Conservation (phyloP, 2,797 vertebrate genomes). For the Fistularia commersonii region DNA sequence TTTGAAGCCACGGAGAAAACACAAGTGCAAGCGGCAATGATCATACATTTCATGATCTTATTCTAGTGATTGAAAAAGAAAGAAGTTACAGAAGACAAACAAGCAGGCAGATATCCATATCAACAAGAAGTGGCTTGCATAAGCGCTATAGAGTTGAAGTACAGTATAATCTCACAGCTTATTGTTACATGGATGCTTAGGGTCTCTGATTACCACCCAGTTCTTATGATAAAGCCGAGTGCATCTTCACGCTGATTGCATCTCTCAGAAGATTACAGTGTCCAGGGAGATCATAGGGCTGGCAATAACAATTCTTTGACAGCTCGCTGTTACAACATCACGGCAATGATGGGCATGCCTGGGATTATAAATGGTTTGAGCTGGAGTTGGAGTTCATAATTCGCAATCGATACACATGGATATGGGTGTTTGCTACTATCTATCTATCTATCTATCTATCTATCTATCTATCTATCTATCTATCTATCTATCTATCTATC, state of each 20-base stretch:
- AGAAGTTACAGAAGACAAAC: slow-evolving; percentile 19
- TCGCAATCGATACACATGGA: not conserved
- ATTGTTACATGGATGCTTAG: slow-evolving; percentile 28
- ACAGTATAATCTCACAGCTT: slow-evolving; percentile 21
- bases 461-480: no score
- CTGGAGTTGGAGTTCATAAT: no score
- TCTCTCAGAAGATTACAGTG: slow-evolving; percentile 40
- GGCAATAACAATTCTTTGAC: slow-evolving; percentile 32
- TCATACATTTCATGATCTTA: no score
- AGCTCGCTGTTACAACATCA: slow-evolving; percentile 24
- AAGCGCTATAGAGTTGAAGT: slow-evolving; percentile 14
- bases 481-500: no score
- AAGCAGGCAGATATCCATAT: slow-evolving; percentile 3
- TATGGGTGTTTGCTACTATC: no score
- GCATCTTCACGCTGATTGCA: slow-evolving; percentile 49
- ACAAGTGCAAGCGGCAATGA: no score
- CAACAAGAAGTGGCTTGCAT: slow-evolving; percentile 13
- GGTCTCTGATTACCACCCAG: slow-evolving; percentile 53
- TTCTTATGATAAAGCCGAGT: slow-evolving; percentile 45
- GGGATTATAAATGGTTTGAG: slow-evolving; percentile 14
- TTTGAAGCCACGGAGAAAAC: no score
- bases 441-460: no score
- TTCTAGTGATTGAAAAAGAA: slow-evolving; percentile 12
- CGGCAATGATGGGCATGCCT: slow-evolving; percentile 14
- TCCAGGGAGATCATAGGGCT: slow-evolving; percentile 34